Percentiles rank a stretch among this genome's conserved stretches.
These are phyloP conservation scores for Grus americana DNA, from an alignment of 2,113 vertebrate genomes.

Conservation along the genomic window DNA sequence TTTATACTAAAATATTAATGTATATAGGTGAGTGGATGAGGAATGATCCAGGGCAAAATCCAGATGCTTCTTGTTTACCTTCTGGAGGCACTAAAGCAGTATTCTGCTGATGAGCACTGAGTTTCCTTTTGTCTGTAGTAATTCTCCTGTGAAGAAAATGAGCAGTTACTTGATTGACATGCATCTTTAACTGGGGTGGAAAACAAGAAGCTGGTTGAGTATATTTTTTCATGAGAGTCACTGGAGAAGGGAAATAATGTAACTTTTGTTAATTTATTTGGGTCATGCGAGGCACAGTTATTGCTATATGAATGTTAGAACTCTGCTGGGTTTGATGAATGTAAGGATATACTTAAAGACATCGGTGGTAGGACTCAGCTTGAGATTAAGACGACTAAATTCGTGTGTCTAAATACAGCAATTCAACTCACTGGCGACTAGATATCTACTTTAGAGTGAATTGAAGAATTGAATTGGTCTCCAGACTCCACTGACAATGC, in stretches of 20 bases:
- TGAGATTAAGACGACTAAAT: background rate
- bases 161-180: background rate
- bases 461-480: background rate
- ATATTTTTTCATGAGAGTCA: background rate
- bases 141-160: background rate
- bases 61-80: background rate
- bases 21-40: background rate
- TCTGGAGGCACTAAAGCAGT: background rate
- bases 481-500: background rate
- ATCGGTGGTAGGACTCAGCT: background rate
- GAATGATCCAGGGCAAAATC: background rate
- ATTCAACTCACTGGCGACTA: background rate
- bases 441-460: background rate
- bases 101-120: background rate
- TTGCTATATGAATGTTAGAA: background rate
- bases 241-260: background rate
- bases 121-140: background rate
- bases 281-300: fast-evolving
- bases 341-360: background rate
- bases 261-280: background rate
- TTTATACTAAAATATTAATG: background rate
- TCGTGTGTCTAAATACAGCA: background rate
- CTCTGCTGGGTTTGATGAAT: background rate
- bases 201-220: background rate
- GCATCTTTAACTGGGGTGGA: background rate